Conservation (phyloP, 2,797 vertebrate genomes). For the Xiphophorus birchmanni region DNA sequence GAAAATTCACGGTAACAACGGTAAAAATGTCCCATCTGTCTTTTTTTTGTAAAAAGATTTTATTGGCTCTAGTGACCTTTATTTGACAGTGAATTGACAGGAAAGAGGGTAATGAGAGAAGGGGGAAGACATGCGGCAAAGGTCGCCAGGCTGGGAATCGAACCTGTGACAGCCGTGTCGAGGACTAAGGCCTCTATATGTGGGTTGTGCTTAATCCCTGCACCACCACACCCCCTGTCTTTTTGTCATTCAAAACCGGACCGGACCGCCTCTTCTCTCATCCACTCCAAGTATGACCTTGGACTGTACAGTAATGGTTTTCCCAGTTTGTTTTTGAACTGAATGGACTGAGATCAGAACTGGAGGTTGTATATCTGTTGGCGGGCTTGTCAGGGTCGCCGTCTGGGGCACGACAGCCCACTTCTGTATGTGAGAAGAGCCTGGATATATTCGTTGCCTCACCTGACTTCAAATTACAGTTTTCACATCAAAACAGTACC, state of each 20-base stretch:
- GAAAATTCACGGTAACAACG: slow-evolving; percentile 15
- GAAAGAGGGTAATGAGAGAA: too few relatives aligned
- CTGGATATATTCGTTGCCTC: slow-evolving; percentile 23
- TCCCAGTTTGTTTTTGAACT: slow-evolving; percentile 71
- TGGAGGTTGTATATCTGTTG: slow-evolving; percentile 56
- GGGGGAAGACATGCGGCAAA: too few relatives aligned
- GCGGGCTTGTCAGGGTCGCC: slow-evolving; percentile 58
- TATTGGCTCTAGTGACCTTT: too few relatives aligned
- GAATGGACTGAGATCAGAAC: slow-evolving; percentile 65
- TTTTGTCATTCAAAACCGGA: slow-evolving; percentile 31
- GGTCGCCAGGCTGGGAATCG: too few relatives aligned
- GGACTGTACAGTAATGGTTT: slow-evolving; percentile 72
- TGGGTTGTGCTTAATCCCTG: too few relatives aligned
- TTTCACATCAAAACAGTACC: slow-evolving; percentile 8
- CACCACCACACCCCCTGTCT: slow-evolving; percentile 10
- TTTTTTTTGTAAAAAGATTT: not conserved
- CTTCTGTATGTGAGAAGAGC: slow-evolving; percentile 34
- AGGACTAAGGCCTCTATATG: too few relatives aligned
- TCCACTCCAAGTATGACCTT: slow-evolving; percentile 53
- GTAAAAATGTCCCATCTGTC: slow-evolving; percentile 37
- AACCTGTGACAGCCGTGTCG: too few relatives aligned
- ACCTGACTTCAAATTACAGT: slow-evolving; percentile 48
- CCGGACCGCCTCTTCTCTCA: slow-evolving; percentile 32
- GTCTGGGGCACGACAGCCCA: slow-evolving; percentile 61
- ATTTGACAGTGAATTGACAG: too few relatives aligned